Conservation (phyloP, 1,140 invertebrate genomes). For the Manduca sexta region DNA sequence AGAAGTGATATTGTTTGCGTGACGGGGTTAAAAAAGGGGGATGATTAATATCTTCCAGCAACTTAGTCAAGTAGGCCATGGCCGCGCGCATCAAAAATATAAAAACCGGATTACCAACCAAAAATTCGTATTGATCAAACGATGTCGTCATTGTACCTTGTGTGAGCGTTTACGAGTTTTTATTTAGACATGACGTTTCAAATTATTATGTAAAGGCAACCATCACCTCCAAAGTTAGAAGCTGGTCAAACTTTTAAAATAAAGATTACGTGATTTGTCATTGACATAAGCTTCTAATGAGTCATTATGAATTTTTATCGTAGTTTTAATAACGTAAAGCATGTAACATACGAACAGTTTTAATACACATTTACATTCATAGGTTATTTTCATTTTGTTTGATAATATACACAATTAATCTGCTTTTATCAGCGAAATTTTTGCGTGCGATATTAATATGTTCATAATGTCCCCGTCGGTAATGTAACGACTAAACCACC, state of each 20-base stretch:
- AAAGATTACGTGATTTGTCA: slow-evolving; percentile 6
- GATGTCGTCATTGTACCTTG: not conserved
- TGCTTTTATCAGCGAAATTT: no score
- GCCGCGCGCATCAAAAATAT: slow-evolving; percentile 6
- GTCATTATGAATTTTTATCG: no score
- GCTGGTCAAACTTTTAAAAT: slow-evolving; percentile 4
- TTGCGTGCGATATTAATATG: not conserved
- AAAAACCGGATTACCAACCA: not conserved
- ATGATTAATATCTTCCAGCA: slow-evolving; percentile 1
- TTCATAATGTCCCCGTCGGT: no score
- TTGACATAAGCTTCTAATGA: not conserved
- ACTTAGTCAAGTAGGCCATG: not conserved
- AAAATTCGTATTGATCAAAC: not conserved
- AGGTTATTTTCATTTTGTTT: no score
- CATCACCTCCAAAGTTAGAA: not conserved
- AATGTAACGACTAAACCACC: no score
- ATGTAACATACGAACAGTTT: no score
- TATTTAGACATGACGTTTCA: slow-evolving; percentile 15
- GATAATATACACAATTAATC: no score
- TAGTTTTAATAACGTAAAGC: no score
- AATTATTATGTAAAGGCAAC: not conserved
- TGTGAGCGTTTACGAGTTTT: slow-evolving; percentile 6
- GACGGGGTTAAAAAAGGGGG: slow-evolving; percentile 13
- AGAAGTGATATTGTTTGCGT: no score
- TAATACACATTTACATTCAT: no score